Evolutionary conservation across 2,888 invertebrate species (phyloP), one percentile per base, ranked within the genome.

Genomic region (Lordiphosa fenestrarum): DNA sequence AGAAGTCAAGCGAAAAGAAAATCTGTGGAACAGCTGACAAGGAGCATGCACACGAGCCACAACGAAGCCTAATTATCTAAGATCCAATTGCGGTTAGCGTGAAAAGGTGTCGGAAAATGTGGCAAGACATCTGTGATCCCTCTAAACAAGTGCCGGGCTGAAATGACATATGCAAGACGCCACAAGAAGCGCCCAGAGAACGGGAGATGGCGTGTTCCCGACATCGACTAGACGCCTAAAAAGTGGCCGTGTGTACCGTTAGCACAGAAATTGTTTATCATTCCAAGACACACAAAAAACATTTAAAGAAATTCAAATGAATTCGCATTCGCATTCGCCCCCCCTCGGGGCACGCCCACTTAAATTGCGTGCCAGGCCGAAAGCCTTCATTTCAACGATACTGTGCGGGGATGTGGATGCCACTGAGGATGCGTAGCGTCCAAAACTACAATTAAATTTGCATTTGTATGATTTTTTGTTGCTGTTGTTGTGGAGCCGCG

Each of bases 391-490:
- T 88, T 77, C 54, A 53, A 52, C 60, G 61, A 64, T 67, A 53
- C 63, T 71, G 80, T 66, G 70, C 66, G 61, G 48, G 61, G 48
- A 52, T 42, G 61, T 52, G 61, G 59, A 52, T 71, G 69, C 63
- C 64, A 66, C 55, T 54, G 66, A 44, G 76, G 42, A 54, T 49
- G 47, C 66, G 57, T 53, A 62, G 69, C 64, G 61, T 63, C 63
- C 30, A 30, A 47, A 65, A 74, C 77, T 80, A 88, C 88, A 88
- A 88, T 88, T 88, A 88, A 89, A 88, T 88, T 88, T 88, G 88
- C 88, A 88, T 88, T 88, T 88, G 89, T 88, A 87, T 81, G 85
- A 85, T 77, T 39, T 40, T 61, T 67, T 37, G 59, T 49, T 50
- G 53, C 21, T 58, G 60, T 35, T 50, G 53, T 57, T 58, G 55